Percentiles rank a stretch among this genome's conserved stretches.
Evolutionary conservation across 2,888 invertebrate genomes (phyloP).

Genomic region (Pheosia gnoma): DNA sequence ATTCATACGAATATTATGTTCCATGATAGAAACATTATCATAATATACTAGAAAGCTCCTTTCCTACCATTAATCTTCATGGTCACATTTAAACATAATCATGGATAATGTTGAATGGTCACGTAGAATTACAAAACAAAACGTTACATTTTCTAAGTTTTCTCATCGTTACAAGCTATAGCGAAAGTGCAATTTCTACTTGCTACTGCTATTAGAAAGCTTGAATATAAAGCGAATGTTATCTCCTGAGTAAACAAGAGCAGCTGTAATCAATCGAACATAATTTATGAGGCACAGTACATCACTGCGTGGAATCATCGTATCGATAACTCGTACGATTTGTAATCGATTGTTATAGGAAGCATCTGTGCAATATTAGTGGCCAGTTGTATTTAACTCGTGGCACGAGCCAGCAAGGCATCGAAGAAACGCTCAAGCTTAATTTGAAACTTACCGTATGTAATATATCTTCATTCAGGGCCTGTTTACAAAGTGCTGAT

Average conservation of each 20-base stretch:
- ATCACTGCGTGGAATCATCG: constrained; percentile 11
- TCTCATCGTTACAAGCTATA: constrained; percentile 46
- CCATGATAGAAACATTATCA: neutral
- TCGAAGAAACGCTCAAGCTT: too few relatives aligned
- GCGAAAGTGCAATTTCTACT: constrained; percentile 54
- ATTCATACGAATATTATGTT: too few relatives aligned
- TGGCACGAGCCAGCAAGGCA: too few relatives aligned
- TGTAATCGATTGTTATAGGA: constrained; percentile 8
- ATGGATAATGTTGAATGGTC: constrained; percentile 45
- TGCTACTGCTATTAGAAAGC: constrained; percentile 51
- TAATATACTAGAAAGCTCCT: constrained; percentile 24
- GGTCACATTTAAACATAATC: constrained; percentile 37
- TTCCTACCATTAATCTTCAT: constrained; percentile 17
- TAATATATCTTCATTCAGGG: too few relatives aligned
- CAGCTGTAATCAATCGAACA: constrained; percentile 9
- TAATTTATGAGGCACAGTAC: constrained; percentile 16
- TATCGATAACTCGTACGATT: constrained; percentile 11
- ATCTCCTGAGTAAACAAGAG: constrained; percentile 14
- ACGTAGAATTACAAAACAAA: constrained; percentile 43
- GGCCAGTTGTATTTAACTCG: too few relatives aligned
- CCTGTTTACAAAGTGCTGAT: too few relatives aligned
- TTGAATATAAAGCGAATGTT: constrained; percentile 26
- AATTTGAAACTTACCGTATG: too few relatives aligned
- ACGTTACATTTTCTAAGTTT: constrained; percentile 54
- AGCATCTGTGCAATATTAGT: constrained; percentile 8